A percentile compares a stretch with the other conserved stretches of the same genome.
phyloP scores from a whole-genome alignment of 2,113 vertebrate species.

The Myrmophylax atrothorax region DNA sequence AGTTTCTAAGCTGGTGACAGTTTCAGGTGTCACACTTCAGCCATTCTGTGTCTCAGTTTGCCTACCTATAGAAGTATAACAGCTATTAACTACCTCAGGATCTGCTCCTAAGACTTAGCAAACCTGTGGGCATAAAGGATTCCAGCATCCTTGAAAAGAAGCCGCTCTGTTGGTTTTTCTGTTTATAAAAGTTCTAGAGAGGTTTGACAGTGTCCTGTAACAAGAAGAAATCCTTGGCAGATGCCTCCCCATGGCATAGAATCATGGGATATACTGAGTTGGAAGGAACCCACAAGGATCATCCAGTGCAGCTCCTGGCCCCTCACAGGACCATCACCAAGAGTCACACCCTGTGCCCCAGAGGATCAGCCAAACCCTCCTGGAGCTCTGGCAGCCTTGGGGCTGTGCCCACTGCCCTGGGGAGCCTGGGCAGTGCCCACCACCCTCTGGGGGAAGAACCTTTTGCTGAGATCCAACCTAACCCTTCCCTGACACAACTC shows the following conservation, averaged over 20 bases:
- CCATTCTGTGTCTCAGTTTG: not conserved
- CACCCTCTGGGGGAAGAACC: not conserved
- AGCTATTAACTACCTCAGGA: not conserved
- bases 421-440: not conserved
- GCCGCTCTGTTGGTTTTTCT: accelerated
- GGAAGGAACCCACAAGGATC: not conserved
- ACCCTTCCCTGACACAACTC: not conserved
- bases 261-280: not conserved
- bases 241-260: not conserved
- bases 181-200: not conserved
- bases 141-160: not conserved
- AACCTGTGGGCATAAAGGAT: not conserved
- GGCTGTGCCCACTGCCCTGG: not conserved
- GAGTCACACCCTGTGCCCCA: not conserved
- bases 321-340: not conserved
- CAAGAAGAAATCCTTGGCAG: not conserved
- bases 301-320: not conserved
- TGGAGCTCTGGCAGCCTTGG: not conserved
- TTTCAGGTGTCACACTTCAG: not conserved
- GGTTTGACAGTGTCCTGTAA: not conserved
- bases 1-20: too few species aligned
- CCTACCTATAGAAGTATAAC: not conserved
- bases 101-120: not conserved
- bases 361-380: not conserved
- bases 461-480: not conserved